Conservation (phyloP, 92 coral and sea anemone species). For the Palythoa grandis region DNA sequence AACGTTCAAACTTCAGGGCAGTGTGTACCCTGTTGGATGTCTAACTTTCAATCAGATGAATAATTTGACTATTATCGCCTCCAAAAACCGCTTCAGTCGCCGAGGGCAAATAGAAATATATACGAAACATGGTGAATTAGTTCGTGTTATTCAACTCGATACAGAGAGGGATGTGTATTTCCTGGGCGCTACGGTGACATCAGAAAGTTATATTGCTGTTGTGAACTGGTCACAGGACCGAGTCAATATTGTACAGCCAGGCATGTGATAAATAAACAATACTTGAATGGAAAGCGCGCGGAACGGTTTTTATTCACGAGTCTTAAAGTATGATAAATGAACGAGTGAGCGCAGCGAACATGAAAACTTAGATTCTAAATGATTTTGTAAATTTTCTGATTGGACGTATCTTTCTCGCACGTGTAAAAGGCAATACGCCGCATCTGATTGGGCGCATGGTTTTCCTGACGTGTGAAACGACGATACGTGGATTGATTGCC, state of each 20-base stretch:
- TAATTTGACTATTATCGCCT: constrained; percentile 12
- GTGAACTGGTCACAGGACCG: constrained; percentile 45
- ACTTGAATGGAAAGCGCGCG: neutral
- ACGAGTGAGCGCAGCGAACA: too few species aligned
- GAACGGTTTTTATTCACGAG: too few species aligned
- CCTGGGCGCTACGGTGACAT: constrained; percentile 33
- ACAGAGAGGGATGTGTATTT: constrained; percentile 39
- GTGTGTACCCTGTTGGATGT: constrained; percentile 28
- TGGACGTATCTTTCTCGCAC: too few species aligned
- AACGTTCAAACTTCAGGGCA: constrained; percentile 3
- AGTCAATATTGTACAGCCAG: constrained; percentile 36
- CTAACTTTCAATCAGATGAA: constrained; percentile 5
- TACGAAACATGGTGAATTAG: constrained; percentile 38
- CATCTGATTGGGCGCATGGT: too few species aligned
- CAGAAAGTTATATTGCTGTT: constrained; percentile 28
- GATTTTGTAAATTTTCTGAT: too few species aligned
- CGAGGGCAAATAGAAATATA: constrained; percentile 34
- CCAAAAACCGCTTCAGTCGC: constrained; percentile 23
- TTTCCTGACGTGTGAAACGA: too few species aligned
- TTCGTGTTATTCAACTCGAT: constrained; percentile 45
- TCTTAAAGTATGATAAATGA: too few species aligned
- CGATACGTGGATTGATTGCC: too few species aligned
- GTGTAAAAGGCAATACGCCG: too few species aligned
- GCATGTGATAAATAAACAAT: neutral
- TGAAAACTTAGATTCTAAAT: too few species aligned